Evolutionary conservation across 2,888 invertebrate species (phyloP).

Genomic region (Parnassius glacialis): DNA sequence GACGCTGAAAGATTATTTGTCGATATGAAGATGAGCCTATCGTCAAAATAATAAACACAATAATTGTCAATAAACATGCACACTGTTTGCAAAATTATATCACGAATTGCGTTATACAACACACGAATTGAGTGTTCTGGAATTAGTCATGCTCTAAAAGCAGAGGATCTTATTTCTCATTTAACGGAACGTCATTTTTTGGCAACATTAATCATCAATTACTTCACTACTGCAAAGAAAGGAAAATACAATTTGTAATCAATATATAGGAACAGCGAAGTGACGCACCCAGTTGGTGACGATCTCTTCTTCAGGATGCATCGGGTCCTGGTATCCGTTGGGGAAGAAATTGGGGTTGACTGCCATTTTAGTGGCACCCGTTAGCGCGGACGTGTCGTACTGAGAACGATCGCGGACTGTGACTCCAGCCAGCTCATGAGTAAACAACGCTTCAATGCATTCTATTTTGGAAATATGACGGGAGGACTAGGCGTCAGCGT

Average conservation of each 20-base stretch:
- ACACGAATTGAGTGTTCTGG: slow-evolving; percentile 57
- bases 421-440: slow-evolving; percentile 67
- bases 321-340: slow-evolving; percentile 77
- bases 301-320: slow-evolving; percentile 80
- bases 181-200: slow-evolving; percentile 17
- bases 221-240: not conserved
- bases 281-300: slow-evolving; percentile 82
- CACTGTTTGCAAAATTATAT: slow-evolving; percentile 52
- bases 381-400: slow-evolving; percentile 62
- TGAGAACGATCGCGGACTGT: slow-evolving; percentile 65
- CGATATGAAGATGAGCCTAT: too few species aligned
- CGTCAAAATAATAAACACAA: not conserved
- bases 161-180: slow-evolving; percentile 22
- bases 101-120: slow-evolving; percentile 71
- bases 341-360: slow-evolving; percentile 77
- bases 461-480: slow-evolving; percentile 78
- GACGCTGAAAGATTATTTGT: not conserved
- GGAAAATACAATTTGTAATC: slow-evolving; percentile 20
- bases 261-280: slow-evolving; percentile 31
- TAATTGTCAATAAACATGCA: not conserved
- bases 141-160: slow-evolving; percentile 47
- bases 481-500: slow-evolving; percentile 66
- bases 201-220: too few species aligned
- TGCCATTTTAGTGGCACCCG: slow-evolving; percentile 59
- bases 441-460: slow-evolving; percentile 77